A percentile compares a stretch with the other conserved stretches of the same genome.
phyloP scores from a whole-genome alignment of 2,888 invertebrate species.

The Pollenia angustigena region DNA sequence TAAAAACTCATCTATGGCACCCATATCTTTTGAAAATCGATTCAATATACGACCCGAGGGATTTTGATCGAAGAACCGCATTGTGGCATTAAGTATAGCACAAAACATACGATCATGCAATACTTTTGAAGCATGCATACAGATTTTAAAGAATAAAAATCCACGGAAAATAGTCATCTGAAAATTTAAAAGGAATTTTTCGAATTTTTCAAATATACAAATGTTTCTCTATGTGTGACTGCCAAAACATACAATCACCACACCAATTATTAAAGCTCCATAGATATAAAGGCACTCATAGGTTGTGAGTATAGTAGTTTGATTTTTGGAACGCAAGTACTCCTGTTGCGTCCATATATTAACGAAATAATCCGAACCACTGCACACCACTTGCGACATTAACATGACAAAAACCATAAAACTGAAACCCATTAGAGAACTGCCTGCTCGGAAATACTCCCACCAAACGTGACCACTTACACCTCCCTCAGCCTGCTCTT shows the following conservation, averaged over 20 bases:
- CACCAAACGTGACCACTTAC: slow-evolving; percentile 84
- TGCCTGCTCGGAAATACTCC: slow-evolving; percentile 85
- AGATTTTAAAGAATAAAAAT: slow-evolving; percentile 89
- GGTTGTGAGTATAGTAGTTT: slow-evolving; percentile 80
- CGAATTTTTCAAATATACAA: neutral
- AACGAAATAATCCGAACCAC: slow-evolving; percentile 87
- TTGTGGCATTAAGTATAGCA: slow-evolving; percentile 90
- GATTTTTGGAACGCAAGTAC: slow-evolving; percentile 79
- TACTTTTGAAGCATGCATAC: slow-evolving; percentile 90
- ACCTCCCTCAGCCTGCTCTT: slow-evolving; percentile 84
- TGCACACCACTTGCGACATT: slow-evolving; percentile 86
- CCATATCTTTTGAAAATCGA: slow-evolving; percentile 91
- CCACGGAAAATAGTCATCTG: slow-evolving; percentile 86
- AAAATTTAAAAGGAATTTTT: neutral
- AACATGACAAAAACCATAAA: slow-evolving; percentile 85
- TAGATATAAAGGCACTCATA: slow-evolving; percentile 83
- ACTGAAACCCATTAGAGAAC: slow-evolving; percentile 84
- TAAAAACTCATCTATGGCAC: slow-evolving; percentile 86
- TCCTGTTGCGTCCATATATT: slow-evolving; percentile 86
- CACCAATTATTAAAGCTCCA: slow-evolving; percentile 82
- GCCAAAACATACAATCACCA: slow-evolving; percentile 79
- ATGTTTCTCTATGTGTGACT: neutral
- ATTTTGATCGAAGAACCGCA: slow-evolving; percentile 94
- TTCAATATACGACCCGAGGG: slow-evolving; percentile 91
- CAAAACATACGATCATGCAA: slow-evolving; percentile 94